Evolutionary conservation across 2,888 invertebrate species (phyloP), one percentile per base, ranked within the genome.

Genomic region (Spilosoma lubricipeda): DNA sequence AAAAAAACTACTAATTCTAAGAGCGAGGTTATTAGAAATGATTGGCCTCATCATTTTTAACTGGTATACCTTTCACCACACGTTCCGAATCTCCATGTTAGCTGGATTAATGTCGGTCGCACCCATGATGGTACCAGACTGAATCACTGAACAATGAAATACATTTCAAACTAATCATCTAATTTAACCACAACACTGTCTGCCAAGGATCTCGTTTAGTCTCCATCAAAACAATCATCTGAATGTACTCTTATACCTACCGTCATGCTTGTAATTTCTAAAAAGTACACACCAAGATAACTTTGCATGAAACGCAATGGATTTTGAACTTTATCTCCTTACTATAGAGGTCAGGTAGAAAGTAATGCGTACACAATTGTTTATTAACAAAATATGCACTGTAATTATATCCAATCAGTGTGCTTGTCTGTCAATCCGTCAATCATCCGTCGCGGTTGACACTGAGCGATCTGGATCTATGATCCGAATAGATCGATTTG

Each of bases 381-480:
- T 82, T 84, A 86, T 87, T 89, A 90, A 90, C 90, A 93, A 93
- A 95, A 93, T 92, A 92, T 94, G 95, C 94, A 92, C 90, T 87
- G 94, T 95, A 95, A 95, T 95, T 94, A 94, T 92, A 92, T 92
- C 91, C 94, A 94, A 94, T 94, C 93, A 93, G 90, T 89, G 89
- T 80, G 90, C 86, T 92, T 90, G 94, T 92, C 94, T 86, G 92
- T 94, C 94, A 85, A 90, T 91, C 91, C 85, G 93, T 94, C 94
- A 93, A 91, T 94, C 94, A 93, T 74, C 76, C 74, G 85, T 79
- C 79, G 69, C 77, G 85, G 80, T 81, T 88, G 90, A 85, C 87
- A 86, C 84, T 88, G 90, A 88, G 85, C 82, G 88, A 91, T 91
- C 91, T 89, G 86, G 90, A 90, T 89, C 90, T 85, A 80, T 87